A percentile compares a stretch with the other conserved stretches of the same genome.
phyloP scores from a whole-genome alignment of 2,797 vertebrate genomes.

The Pristis pectinata region DNA sequence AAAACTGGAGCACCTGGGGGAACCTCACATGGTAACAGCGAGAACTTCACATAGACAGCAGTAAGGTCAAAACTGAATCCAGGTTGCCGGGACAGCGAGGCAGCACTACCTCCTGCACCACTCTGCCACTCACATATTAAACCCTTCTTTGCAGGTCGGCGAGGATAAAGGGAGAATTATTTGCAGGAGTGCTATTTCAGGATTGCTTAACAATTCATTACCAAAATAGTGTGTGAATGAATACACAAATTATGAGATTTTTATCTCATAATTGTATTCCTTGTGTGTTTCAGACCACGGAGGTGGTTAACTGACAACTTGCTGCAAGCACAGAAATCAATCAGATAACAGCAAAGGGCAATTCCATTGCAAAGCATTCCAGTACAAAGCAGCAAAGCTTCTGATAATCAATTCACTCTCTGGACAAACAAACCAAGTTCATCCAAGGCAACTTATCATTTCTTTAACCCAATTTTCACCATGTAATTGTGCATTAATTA shows the following conservation, averaged over 20 bases:
- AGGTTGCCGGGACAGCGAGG: no score
- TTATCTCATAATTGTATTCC: no score
- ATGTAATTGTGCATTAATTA: neutral
- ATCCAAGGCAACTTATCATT: neutral
- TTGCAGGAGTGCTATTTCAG: neutral
- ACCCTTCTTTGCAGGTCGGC: neutral
- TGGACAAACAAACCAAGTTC: neutral
- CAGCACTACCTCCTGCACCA: no score
- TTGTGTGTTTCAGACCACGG: neutral
- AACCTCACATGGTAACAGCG: no score
- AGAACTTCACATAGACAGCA: no score
- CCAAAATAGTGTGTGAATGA: no score
- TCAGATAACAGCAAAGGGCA: neutral
- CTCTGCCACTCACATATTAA: no score
- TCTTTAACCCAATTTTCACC: neutral
- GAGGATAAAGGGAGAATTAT: neutral
- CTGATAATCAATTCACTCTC: neutral
- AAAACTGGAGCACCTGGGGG: no score
- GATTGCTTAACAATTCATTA: no score
- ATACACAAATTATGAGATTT: no score
- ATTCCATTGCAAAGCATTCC: neutral
- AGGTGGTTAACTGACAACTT: neutral
- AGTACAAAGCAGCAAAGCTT: neutral
- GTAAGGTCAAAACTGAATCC: no score
- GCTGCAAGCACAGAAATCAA: neutral